Evolutionary conservation across 2,888 invertebrate genomes (phyloP), one percentile per base, ranked within the genome.

Genomic region (Fissipunctia ypsillon): DNA sequence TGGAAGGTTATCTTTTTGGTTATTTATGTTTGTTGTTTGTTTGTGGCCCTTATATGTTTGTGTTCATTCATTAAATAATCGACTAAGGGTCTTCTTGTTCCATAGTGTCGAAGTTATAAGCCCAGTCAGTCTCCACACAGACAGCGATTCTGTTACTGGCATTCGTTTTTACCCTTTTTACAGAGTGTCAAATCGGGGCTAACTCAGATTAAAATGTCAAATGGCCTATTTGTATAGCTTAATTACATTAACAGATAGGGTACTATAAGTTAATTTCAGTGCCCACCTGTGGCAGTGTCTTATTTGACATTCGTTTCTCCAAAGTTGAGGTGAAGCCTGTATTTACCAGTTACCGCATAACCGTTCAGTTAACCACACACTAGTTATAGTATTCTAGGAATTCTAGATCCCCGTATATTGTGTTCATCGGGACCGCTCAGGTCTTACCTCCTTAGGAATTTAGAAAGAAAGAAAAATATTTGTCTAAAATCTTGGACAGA

Each of bases 341-440:
- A 28, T 69, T 67, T 69, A 16, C 22, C 48, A 66, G 69, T 19
- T 50, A 69, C 48, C 38, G 67, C 69, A 48, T 16, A 50, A 38
- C 41, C 52, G 52, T 69, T 43, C 19, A 52, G 31, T 54, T 22
- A 70, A 54, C 52, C 52, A 52, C 31, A 69, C 2, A 43, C 52
- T 2, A 38, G 28, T 50, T 16, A 14, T 41, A 68, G 43, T 9
- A 63, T 67, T 12, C 7, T 12, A 50, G n/a, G 9, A 38, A 19
- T 50, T 66, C 22, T 60, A 25, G 9, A 25, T 9, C 19, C 14
- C 3, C 14, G 59, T 16, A 16, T 38, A 25, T 19, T 35, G 4
- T 25, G 19, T 19, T n/a, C n/a, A n/a, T n/a, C n/a, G n/a, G n/a
- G n/a, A n/a, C n/a, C n/a, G n/a, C n/a, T n/a, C n/a, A n/a, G n/a